Conservation (phyloP, 2,888 invertebrate species). For the Belgica antarctica region DNA sequence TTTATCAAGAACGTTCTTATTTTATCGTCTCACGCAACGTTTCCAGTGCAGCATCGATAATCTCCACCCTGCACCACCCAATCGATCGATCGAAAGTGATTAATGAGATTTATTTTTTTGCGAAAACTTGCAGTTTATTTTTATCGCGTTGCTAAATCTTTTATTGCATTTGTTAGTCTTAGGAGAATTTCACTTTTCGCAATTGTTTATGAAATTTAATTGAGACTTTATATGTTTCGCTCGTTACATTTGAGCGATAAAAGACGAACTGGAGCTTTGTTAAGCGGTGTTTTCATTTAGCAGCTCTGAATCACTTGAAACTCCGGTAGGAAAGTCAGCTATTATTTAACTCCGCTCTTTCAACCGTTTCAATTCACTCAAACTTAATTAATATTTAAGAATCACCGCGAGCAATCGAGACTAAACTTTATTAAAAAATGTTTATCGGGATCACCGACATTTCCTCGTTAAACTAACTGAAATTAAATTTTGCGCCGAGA, state of each 20-base stretch:
- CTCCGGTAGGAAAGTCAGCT: not conserved
- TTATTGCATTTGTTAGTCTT: not conserved
- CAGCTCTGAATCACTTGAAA: no score
- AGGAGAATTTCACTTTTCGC: constrained; percentile 8
- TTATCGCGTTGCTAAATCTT: constrained; percentile 2
- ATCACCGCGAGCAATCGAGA: not conserved
- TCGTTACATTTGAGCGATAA: not conserved
- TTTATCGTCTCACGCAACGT: not conserved
- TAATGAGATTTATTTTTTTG: not conserved
- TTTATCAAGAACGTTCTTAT: not conserved
- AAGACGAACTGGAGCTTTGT: constrained; percentile 1
- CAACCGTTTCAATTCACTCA: not conserved
- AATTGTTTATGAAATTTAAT: not conserved
- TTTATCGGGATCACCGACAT: not conserved
- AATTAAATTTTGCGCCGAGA: not conserved
- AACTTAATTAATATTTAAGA: not conserved
- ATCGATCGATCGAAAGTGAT: constrained; percentile 17
- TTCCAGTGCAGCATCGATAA: not conserved
- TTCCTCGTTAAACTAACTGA: not conserved
- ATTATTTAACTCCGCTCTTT: not conserved
- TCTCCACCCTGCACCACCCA: not conserved
- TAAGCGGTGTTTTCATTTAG: not conserved
- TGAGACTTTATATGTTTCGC: constrained; percentile 24
- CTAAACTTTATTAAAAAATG: not conserved
- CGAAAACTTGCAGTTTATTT: constrained; percentile 7